Conservation (phyloP, 2,797 vertebrate species). For the Cuniculus paca region DNA sequence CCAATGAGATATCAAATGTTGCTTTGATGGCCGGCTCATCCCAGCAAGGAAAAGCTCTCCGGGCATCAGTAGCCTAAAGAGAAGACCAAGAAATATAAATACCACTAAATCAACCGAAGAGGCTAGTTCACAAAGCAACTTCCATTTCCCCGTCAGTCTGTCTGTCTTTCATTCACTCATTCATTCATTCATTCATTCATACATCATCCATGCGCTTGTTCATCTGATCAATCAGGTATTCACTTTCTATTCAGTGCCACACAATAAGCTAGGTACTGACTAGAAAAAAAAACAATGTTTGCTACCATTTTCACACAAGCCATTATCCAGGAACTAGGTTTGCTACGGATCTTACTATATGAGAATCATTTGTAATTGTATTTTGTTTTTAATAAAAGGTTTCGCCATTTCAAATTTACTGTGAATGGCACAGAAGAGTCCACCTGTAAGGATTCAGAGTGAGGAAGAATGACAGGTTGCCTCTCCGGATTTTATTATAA, state of each 20-base stretch:
- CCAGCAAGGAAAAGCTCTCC: slow-evolving; percentile 99
- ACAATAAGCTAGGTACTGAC: neutral
- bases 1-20: slow-evolving; percentile 97
- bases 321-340: slow-evolving; percentile 10
- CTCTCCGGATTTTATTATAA: slow-evolving; percentile 46
- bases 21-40: slow-evolving; percentile 99
- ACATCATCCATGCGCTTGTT: slow-evolving; percentile 29
- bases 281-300: slow-evolving; percentile 32
- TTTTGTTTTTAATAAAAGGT: slow-evolving; percentile 63
- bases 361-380: slow-evolving; percentile 28
- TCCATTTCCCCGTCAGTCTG: neutral
- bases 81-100: slow-evolving; percentile 69
- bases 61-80: slow-evolving; percentile 96
- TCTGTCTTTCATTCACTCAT: neutral
- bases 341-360: slow-evolving; percentile 18
- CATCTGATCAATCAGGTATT: slow-evolving; percentile 46
- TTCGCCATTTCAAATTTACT: slow-evolving; percentile 53
- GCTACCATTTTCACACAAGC: neutral
- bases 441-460: neutral
- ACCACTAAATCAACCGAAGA: slow-evolving; percentile 35
- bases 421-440: neutral
- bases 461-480: neutral
- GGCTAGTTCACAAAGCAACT: slow-evolving; percentile 55
- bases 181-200: neutral
- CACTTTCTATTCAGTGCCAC: slow-evolving; percentile 28